Percentiles rank a stretch among this genome's conserved stretches.
These are phyloP conservation scores for Lamprotornis superbus DNA, from an alignment of 2,113 vertebrate genomes.

Conservation along the genomic window DNA sequence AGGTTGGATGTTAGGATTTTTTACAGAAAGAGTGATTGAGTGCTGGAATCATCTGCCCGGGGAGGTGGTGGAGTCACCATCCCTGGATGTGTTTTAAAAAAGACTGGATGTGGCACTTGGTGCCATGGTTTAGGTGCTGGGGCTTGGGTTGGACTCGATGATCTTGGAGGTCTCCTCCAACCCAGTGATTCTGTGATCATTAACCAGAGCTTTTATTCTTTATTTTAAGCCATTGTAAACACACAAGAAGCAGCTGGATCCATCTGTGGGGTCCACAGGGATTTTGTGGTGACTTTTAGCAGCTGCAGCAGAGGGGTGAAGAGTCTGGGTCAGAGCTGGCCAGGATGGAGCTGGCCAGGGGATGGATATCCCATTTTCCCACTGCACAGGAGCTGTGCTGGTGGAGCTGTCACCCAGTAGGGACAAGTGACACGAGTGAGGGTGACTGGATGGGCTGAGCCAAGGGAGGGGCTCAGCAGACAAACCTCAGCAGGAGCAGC, in stretches of 20 bases:
- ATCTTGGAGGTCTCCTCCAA: background rate
- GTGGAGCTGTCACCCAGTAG: background rate
- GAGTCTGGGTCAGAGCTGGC: accelerated
- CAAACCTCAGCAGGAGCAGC: background rate
- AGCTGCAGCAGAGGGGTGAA: background rate
- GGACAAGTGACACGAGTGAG: background rate
- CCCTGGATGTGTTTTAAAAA: background rate
- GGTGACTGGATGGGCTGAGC: background rate
- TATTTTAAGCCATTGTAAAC: background rate
- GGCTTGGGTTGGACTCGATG: accelerated
- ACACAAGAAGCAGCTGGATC: background rate
- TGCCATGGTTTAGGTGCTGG: background rate
- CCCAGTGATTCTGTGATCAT: background rate
- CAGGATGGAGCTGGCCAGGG: background rate
- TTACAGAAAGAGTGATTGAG: no score
- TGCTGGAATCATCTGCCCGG: accelerated
- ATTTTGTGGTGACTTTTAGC: background rate
- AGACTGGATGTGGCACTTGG: background rate
- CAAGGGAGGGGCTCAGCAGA: background rate
- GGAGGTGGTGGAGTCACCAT: background rate
- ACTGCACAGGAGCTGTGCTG: background rate
- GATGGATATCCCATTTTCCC: background rate
- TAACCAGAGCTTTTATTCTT: background rate
- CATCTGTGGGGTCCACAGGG: background rate
- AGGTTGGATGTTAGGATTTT: background rate